Evolutionary conservation across 2,113 vertebrate species (phyloP).

Genomic region (Monarcha castaneiventris): DNA sequence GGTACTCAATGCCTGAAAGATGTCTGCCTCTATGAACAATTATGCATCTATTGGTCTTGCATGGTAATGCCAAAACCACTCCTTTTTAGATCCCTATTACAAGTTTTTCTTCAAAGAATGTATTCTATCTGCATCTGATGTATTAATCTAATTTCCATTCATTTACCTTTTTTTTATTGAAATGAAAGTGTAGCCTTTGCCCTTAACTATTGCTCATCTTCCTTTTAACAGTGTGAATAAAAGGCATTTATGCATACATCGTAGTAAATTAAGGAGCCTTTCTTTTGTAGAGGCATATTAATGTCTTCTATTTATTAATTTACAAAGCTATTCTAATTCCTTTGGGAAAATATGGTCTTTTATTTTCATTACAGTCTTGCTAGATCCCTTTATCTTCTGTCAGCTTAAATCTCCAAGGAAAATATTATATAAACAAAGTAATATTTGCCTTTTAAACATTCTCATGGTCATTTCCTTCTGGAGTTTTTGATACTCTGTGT

Average conservation of each 20-base stretch:
- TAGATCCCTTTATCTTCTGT: conserved; percentile 18
- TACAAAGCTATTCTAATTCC: background rate
- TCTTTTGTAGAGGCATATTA: background rate
- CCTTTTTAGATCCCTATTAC: background rate
- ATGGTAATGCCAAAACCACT: background rate
- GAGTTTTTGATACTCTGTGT: background rate
- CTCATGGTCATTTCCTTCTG: background rate
- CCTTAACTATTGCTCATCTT: background rate
- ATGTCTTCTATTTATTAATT: conserved; percentile 33
- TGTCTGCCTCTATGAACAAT: background rate
- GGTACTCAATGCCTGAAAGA: background rate
- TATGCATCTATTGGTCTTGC: background rate
- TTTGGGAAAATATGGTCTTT: background rate
- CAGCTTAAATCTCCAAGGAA: background rate
- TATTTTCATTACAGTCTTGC: background rate
- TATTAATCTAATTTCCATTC: background rate
- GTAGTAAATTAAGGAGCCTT: background rate
- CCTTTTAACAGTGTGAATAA: background rate
- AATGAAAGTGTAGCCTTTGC: background rate
- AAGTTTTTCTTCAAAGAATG: background rate
- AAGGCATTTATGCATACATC: background rate
- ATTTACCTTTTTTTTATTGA: background rate
- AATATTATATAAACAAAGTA: background rate
- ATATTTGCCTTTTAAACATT: background rate
- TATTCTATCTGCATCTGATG: background rate